Evolutionary conservation across 2,888 invertebrate species (phyloP).

Genomic region (Orchesella flavescens): DNA sequence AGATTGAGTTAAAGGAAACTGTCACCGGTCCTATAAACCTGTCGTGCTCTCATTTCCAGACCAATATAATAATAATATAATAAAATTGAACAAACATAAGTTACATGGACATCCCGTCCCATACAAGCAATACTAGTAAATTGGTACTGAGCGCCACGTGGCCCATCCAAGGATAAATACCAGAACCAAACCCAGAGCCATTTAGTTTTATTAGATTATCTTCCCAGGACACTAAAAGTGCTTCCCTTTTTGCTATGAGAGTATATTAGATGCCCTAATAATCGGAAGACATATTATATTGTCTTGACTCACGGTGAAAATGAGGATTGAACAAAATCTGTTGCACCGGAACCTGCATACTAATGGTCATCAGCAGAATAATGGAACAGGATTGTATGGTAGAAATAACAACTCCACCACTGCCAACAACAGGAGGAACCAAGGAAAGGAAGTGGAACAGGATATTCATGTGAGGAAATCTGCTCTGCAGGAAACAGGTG

Average conservation of each 20-base stretch:
- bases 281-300: no score
- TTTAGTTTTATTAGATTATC: no score
- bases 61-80: no score
- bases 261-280: no score
- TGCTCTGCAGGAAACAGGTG: slow-evolving; percentile 63
- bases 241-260: no score
- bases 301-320: slow-evolving; percentile 31
- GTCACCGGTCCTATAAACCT: slow-evolving; percentile 49
- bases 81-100: slow-evolving; percentile 10
- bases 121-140: no score
- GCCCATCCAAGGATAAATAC: no score
- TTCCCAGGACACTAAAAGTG: no score
- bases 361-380: slow-evolving; percentile 43
- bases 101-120: not conserved
- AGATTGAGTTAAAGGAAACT: slow-evolving; percentile 18
- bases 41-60: slow-evolving; percentile 48
- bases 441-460: slow-evolving; percentile 62
- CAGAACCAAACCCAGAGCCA: no score
- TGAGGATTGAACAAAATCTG: slow-evolving; percentile 62
- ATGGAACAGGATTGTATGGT: slow-evolving; percentile 50
- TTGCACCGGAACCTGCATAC: slow-evolving; percentile 41
- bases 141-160: no score
- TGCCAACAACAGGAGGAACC: slow-evolving; percentile 53
- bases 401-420: slow-evolving; percentile 22
- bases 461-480: slow-evolving; percentile 60